These are phyloP conservation scores for Napeogenes sylphis DNA, from an alignment of 2,888 invertebrate genomes.

Conservation along the genomic window DNA sequence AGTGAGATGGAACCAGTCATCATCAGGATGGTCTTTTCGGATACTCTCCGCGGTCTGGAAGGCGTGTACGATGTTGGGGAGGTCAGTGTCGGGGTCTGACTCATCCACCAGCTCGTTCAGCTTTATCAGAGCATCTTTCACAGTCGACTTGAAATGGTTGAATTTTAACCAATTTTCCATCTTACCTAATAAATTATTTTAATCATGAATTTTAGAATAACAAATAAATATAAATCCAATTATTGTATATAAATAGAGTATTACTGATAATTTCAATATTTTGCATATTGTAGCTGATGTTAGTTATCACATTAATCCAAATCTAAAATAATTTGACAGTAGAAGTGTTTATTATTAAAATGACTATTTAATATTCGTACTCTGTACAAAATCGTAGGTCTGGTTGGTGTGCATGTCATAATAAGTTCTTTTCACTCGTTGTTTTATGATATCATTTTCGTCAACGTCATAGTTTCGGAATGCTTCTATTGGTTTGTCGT, in stretches of 20 bases:
- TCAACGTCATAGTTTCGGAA: constrained; percentile 87
- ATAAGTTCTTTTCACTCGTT: constrained; percentile 88
- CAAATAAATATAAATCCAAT: too few relatives aligned
- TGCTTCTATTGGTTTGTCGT: constrained; percentile 80
- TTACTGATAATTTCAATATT: too few relatives aligned
- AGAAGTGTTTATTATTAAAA: neutral
- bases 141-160: constrained; percentile 87
- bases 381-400: constrained; percentile 88
- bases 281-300: too few relatives aligned
- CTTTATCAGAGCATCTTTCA: constrained; percentile 91
- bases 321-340: neutral
- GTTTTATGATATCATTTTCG: constrained; percentile 82
- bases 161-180: constrained; percentile 89
- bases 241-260: too few relatives aligned
- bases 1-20: constrained; percentile 96
- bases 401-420: constrained; percentile 89
- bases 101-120: constrained; percentile 95
- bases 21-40: constrained; percentile 87
- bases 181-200: constrained; percentile 67
- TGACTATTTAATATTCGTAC: constrained; percentile 15
- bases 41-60: constrained; percentile 98
- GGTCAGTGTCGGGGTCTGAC: constrained; percentile 94
- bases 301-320: too few relatives aligned
- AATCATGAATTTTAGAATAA: too few relatives aligned
- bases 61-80: constrained; percentile 97